Evolutionary conservation across 2,888 invertebrate genomes (phyloP).

Genomic region (Agonopterix arenella): DNA sequence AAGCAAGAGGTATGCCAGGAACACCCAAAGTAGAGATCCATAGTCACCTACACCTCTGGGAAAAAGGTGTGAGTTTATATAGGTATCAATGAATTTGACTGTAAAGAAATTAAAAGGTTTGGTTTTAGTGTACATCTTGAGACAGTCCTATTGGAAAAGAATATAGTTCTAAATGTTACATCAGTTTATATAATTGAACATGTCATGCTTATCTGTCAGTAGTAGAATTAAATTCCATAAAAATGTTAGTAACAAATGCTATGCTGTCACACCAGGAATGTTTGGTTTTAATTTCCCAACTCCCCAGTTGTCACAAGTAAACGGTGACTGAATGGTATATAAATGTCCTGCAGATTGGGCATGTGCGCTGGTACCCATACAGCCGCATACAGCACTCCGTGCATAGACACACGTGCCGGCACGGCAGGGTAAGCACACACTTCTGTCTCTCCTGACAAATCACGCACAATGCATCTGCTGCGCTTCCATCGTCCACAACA

Average conservation of each 20-base stretch:
- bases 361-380: constrained; percentile 66
- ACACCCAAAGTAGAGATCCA: no score
- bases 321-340: constrained; percentile 75
- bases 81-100: no score
- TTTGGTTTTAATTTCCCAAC: neutral
- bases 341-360: constrained; percentile 73
- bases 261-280: constrained; percentile 1
- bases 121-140: no score
- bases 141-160: no score
- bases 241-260: neutral
- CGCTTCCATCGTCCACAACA: constrained; percentile 32
- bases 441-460: constrained; percentile 75
- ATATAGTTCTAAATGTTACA: no score
- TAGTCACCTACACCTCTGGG: no score
- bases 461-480: constrained; percentile 64
- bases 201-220: no score
- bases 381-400: constrained; percentile 66
- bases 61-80: no score
- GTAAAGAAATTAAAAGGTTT: no score
- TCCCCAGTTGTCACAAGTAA: constrained; percentile 50
- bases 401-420: constrained; percentile 75
- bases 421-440: constrained; percentile 74
- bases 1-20: no score
- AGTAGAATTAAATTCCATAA: neutral
- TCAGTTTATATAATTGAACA: no score